Evolutionary conservation across 2,113 vertebrate genomes (phyloP).

Genomic region (Pollachius pollachius): DNA sequence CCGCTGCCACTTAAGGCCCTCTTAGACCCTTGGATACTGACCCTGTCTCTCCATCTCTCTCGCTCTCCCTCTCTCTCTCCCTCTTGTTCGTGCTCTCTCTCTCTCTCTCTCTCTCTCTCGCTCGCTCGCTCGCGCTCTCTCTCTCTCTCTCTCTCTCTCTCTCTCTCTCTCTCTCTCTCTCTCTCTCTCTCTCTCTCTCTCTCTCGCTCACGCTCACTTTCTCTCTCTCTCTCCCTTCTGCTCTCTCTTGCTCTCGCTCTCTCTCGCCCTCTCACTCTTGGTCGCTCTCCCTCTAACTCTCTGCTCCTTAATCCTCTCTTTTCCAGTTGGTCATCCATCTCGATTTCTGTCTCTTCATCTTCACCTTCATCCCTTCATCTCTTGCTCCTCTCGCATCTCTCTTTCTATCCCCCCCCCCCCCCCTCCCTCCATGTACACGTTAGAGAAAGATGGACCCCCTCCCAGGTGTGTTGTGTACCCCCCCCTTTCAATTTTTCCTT

Average conservation of each 20-base stretch:
- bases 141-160: neutral
- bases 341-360: too few relatives aligned
- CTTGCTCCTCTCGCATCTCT: too few relatives aligned
- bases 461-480: slow-evolving; percentile 24
- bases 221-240: too few relatives aligned
- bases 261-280: too few relatives aligned
- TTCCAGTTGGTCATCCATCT: too few relatives aligned
- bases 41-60: slow-evolving; percentile 12
- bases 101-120: neutral
- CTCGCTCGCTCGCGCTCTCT: neutral
- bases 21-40: slow-evolving; percentile 2
- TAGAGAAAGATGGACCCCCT: slow-evolving; percentile 31
- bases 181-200: too few relatives aligned
- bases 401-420: neutral
- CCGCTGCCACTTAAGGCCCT: slow-evolving; percentile 47
- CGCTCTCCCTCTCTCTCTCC: slow-evolving; percentile 1
- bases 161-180: too few relatives aligned
- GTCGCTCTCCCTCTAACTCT: neutral
- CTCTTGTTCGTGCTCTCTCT: neutral
- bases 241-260: slow-evolving; percentile 10
- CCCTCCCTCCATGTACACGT: slow-evolving; percentile 40
- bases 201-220: neutral
- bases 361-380: too few relatives aligned
- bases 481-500: slow-evolving; percentile 60
- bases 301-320: too few relatives aligned